Evolutionary conservation across 2,113 vertebrate species (phyloP), one percentile per base, ranked within the genome.

Genomic region (Amblyopsis rosae): DNA sequence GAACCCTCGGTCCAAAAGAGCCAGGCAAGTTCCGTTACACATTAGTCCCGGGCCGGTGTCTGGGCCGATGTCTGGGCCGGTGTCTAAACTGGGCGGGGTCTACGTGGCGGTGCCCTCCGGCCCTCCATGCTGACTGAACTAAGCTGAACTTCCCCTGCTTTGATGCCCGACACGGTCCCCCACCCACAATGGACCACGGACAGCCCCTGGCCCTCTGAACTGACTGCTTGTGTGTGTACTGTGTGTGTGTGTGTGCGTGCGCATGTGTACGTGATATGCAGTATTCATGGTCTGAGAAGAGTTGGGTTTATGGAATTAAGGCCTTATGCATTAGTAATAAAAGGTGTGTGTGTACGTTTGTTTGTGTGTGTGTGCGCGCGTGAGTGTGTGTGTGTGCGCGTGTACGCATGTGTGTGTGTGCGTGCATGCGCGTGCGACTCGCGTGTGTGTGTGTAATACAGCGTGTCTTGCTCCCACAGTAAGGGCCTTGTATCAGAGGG

Each of bases 401-500:
- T 6, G 56, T 62, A 51, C 49, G 17, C 54, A 63, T 53, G 35
- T 10, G 45, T 26, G 10, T 32, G 56, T 26, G 19, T 58, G 26
- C 13, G 56, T 55, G 61, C 26, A 16, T 7, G 35, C 66, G 47
- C 69, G 12, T 35, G 58, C 12, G 58, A 50, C 59, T 12, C 64
- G 54, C n/a, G 58, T 67, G 59, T 62, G n/a, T 49, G 8, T 50
- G 17, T 49, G 13, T 50, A 19, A 59, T 15, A 56, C 62, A 11
- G 65, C 65, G 67, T 64, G 59, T 15, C 7, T 26, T 77, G 51
- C 59, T 63, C 63, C 73, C 60, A 65, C 65, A 77, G 60, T 62
- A 62, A 71, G 69, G 69, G 84, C 63, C 56, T 64, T 89, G 85
- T 81, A 67, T 84, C 82, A 86, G 85, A 92, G 90, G 88, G 91